Evolutionary conservation across 30 jellyfish, hydroid and myxozoan genomes (phyloP), one percentile per base, ranked within the genome.

Genomic region (Hydractinia symbiolongicarpus): DNA sequence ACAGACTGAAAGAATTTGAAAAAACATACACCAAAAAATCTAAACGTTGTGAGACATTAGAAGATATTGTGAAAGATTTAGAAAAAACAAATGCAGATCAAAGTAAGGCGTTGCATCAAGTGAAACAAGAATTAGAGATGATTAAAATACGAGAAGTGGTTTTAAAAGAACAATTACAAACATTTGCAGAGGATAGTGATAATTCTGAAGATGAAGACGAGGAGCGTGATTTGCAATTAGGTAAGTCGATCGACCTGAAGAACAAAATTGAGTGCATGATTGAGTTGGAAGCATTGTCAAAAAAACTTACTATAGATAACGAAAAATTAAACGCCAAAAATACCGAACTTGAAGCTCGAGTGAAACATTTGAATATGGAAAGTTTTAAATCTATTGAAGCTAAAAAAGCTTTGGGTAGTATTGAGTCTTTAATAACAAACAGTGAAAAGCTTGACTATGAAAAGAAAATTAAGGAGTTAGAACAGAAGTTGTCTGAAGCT

Each of bases 121-220:
- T 85, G 6, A 93, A 88, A 67, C 88, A 86, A 50, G 99, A 94
- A n/a, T 53, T 88, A 13, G 99, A 94, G 62, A 88, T 93, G 85
- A 71, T 69, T 53, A 85, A 81, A 57, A 94, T 94, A 53, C 79
- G 94, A 44, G 99, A 94, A 77, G 95, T 88, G 55, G 99, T 94
- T 9, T 79, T 94, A 89, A 88, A 94, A 40, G 99, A 94, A 80
- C 95, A 94, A 72, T 53, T 94, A 21, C 95, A 84, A 56, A 87
- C 96, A 6, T 82, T 86, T 9, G 96, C 81, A 72, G 93, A 88
- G 72, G 99, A 90, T 58, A 85, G 95, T 81, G 89, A 78, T 8
- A 86, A 80, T 60, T 88, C 79, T 55, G 96, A 64, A n/a, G 91
- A 87, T 19, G 93, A 78, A 66, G 89, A 86, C 6, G 86, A 70